A percentile compares a stretch with the other conserved stretches of the same genome.
Evolutionary conservation across 1,140 invertebrate genomes (phyloP).

Genomic region (Penaeus indicus): DNA sequence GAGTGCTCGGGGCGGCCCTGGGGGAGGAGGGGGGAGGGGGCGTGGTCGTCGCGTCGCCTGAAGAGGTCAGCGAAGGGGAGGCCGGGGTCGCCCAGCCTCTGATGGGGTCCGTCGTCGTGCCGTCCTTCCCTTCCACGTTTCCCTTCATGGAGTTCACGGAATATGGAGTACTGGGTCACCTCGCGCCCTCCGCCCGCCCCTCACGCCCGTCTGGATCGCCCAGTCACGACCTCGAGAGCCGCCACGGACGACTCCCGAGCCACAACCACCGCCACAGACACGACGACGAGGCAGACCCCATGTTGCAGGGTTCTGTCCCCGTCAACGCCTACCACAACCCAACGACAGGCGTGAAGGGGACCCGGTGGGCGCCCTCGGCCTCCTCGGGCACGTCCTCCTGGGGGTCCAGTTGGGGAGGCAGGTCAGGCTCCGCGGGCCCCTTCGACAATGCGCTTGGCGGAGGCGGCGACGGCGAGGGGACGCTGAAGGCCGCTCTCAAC

Average conservation of each 20-base stretch:
- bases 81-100: neutral
- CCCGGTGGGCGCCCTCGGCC: neutral
- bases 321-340: conserved; percentile 27
- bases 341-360: neutral
- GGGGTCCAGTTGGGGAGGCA: neutral
- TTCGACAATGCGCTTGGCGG: neutral
- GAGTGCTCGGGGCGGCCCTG: too few relatives aligned
- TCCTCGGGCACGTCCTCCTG: neutral
- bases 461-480: neutral
- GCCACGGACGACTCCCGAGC: neutral
- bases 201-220: neutral
- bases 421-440: too few relatives aligned
- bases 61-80: neutral
- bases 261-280: too few relatives aligned
- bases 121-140: neutral
- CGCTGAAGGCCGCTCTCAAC: conserved; percentile 20
- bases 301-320: conserved; percentile 10
- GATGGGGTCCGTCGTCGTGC: neutral
- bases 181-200: neutral
- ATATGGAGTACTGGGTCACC: conserved; percentile 16
- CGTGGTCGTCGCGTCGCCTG: neutral
- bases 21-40: too few relatives aligned
- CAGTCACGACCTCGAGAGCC: neutral
- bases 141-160: conserved; percentile 15
- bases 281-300: neutral